Conservation (phyloP, 2,113 vertebrate species). For the Chaetodon trifascialis region DNA sequence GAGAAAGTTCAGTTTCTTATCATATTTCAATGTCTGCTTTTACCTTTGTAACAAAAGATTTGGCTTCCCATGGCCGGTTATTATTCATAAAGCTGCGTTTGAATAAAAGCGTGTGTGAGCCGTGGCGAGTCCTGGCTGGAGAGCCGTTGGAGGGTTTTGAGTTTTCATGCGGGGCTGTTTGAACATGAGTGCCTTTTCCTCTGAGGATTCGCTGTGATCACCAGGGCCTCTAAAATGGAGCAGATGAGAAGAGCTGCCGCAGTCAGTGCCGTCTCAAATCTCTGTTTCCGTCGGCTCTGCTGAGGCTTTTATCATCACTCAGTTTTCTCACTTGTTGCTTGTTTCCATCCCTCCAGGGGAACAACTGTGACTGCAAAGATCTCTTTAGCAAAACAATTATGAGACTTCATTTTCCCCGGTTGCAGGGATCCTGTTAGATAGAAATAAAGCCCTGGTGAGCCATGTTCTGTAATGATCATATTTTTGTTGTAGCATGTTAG, state of each 20-base stretch:
- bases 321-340: slow-evolving; percentile 57
- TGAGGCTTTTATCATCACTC: slow-evolving; percentile 49
- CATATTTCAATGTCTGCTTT: background rate
- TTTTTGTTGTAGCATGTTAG: background rate
- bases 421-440: background rate
- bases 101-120: slow-evolving; percentile 29
- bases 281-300: slow-evolving; percentile 32
- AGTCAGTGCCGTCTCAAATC: slow-evolving; percentile 41
- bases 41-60: slow-evolving; percentile 2
- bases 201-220: slow-evolving; percentile 39
- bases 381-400: slow-evolving; percentile 29
- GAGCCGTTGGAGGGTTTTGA: slow-evolving; percentile 30
- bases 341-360: slow-evolving; percentile 21
- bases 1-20: slow-evolving; percentile 6
- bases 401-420: background rate
- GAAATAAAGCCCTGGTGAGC: background rate
- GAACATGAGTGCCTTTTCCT: slow-evolving; percentile 30
- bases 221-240: slow-evolving; percentile 29
- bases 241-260: slow-evolving; percentile 41
- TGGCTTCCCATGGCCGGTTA: background rate
- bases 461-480: background rate
- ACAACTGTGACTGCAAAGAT: slow-evolving; percentile 13
- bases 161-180: slow-evolving; percentile 32
- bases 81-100: slow-evolving; percentile 30
- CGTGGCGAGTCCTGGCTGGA: slow-evolving; percentile 6